Percentiles rank a stretch among this genome's conserved stretches.
Conservation (phyloP, 2,888 invertebrate genomes). For the Hypercompe scribonia region DNA sequence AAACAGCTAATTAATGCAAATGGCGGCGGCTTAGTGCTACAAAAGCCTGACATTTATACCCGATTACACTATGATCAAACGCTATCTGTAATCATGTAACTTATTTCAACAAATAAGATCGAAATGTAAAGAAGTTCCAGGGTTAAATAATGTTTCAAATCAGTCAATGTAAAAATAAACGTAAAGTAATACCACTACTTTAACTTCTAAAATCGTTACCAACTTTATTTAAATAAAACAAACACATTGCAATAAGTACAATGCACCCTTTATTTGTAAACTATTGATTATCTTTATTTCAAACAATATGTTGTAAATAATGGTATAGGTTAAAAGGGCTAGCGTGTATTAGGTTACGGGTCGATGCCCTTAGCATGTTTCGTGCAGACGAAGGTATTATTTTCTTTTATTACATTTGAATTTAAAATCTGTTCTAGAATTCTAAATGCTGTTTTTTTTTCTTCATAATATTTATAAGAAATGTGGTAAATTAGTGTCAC, state of each 20-base stretch:
- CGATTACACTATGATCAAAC: no score
- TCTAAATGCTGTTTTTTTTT: background rate
- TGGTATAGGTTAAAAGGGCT: conserved; percentile 40
- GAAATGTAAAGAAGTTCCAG: background rate
- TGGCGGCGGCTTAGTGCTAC: no score
- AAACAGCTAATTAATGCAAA: no score
- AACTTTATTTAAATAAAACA: no score
- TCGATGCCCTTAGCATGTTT: conserved; percentile 51
- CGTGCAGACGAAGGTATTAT: conserved; percentile 46
- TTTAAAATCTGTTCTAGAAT: conserved; percentile 31
- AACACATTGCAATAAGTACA: conserved; percentile 43
- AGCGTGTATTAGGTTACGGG: conserved; percentile 52
- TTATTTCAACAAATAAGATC: no score
- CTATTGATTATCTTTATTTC: conserved; percentile 48
- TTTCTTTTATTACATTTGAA: conserved; percentile 28
- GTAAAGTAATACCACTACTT: background rate
- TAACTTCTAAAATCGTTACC: no score
- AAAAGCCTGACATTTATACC: no score
- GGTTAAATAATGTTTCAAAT: background rate
- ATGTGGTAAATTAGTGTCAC: background rate
- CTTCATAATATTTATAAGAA: background rate
- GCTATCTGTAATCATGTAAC: no score
- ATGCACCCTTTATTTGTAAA: conserved; percentile 53
- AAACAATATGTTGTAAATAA: conserved; percentile 48
- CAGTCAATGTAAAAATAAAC: background rate